These are phyloP conservation scores for Opisthograptis luteolata DNA, from an alignment of 2,888 invertebrate genomes.

Conservation along the genomic window DNA sequence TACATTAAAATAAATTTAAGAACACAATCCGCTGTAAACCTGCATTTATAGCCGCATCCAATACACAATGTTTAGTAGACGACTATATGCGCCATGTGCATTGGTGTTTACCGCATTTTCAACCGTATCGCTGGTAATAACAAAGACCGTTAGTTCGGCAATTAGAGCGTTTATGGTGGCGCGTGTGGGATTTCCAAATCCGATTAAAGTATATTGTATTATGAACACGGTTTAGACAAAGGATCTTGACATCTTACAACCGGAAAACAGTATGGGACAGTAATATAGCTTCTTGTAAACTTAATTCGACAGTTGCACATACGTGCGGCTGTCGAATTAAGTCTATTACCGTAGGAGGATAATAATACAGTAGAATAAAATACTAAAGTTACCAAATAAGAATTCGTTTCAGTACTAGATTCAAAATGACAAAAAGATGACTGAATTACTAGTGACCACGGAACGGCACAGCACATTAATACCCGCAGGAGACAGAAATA, in stretches of 20 bases:
- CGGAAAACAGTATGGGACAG: neutral
- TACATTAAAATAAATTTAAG: too few species aligned
- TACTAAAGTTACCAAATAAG: too few species aligned
- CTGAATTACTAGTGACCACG: too few species aligned
- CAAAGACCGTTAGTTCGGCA: slow-evolving; percentile 35
- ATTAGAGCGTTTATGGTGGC: slow-evolving; percentile 34
- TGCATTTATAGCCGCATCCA: slow-evolving; percentile 19
- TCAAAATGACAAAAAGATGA: too few species aligned
- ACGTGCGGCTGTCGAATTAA: too few species aligned
- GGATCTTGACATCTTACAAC: slow-evolving; percentile 48
- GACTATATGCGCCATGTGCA: slow-evolving; percentile 27
- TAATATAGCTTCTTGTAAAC: slow-evolving; percentile 28
- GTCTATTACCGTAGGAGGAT: too few species aligned
- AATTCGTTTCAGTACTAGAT: too few species aligned
- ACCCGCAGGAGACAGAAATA: too few species aligned
- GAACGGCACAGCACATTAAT: too few species aligned
- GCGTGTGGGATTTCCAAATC: slow-evolving; percentile 39
- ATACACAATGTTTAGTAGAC: slow-evolving; percentile 30
- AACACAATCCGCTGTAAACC: slow-evolving; percentile 12
- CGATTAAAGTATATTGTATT: slow-evolving; percentile 50
- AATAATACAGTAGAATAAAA: too few species aligned
- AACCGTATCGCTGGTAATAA: slow-evolving; percentile 36
- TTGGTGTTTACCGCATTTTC: slow-evolving; percentile 32
- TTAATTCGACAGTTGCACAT: slow-evolving; percentile 24
- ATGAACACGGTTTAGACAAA: slow-evolving; percentile 52